phyloP scores from a whole-genome alignment of 2,113 vertebrate species.

The Mustelus asterias region DNA sequence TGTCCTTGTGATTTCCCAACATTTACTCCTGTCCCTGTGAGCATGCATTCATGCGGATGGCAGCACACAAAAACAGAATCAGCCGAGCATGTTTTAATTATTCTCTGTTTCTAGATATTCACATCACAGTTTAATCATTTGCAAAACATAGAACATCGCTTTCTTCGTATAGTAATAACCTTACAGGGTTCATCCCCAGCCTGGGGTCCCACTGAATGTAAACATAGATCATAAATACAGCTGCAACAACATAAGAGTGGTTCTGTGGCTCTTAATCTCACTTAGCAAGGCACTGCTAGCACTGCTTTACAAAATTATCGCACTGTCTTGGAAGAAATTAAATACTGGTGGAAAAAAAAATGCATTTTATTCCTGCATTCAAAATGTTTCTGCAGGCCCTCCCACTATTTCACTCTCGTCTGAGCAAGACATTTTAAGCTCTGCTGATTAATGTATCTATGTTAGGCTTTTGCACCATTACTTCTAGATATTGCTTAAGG shows the following conservation, averaged over 20 bases:
- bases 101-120: neutral
- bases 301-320: neutral
- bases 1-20: neutral
- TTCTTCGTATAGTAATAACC: neutral
- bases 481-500: neutral
- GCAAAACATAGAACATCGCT: neutral
- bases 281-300: neutral
- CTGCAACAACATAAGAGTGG: neutral
- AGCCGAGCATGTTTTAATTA: neutral
- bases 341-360: neutral
- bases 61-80: neutral
- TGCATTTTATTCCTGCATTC: neutral
- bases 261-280: neutral
- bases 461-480: neutral
- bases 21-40: neutral
- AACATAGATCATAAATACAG: neutral
- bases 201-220: neutral
- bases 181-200: neutral
- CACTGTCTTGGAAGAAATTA: neutral
- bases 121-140: neutral
- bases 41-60: neutral
- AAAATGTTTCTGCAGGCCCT: neutral
- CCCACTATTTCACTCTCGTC: neutral
- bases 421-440: neutral
- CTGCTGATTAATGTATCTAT: neutral